Evolutionary conservation across 2,113 vertebrate genomes (phyloP), one percentile per base, ranked within the genome.

Genomic region (Tychaedon coryphoeus): DNA sequence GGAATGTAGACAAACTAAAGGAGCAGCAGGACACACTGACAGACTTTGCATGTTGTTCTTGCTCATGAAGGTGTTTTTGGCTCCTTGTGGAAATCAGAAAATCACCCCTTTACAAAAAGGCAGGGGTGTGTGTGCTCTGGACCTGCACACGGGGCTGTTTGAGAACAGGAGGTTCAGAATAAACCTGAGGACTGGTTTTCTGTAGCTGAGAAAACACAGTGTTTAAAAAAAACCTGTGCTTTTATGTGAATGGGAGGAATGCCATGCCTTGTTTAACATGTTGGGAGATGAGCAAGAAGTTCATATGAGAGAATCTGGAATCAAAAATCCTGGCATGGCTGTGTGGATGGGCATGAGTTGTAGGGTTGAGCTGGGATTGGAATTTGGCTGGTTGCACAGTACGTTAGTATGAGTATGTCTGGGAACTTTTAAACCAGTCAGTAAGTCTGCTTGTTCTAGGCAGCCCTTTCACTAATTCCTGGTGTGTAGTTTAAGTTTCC

Each of bases 111-210:
- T 25, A 23, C 12, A 29, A 26, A 36, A 29, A 42, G 19, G 14
- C n/a, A 14, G 57, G 6, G n/a, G 18, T 38, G 4, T 18, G 8
- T 54, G 50, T 7, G 5, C 34, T 45, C 42, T 3, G 2, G 42
- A 38, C 19, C 29, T n/a, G 33, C 40, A 36, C n/a, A 9, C 0
- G 1, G 26, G 54, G 36, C 66, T 53, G 16, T 23, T 34, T 13
- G 51, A 81, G 69, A 36, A 4, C 31, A n/a, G 29, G 18, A 42
- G 16, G 11, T 18, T 70, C 62, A 42, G 48, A 8, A 53, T 18
- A 67, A 36, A 29, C 24, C 28, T 34, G 24, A 77, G 48, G 40
- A 43, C 5, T 31, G 15, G 2, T 33, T 88, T 80, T 80, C 28
- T 88, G 53, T 85, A 57, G 18, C 31, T 70, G 18, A 57, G 47